Conservation (phyloP, 23 tunicate species). For the Styela clava region DNA sequence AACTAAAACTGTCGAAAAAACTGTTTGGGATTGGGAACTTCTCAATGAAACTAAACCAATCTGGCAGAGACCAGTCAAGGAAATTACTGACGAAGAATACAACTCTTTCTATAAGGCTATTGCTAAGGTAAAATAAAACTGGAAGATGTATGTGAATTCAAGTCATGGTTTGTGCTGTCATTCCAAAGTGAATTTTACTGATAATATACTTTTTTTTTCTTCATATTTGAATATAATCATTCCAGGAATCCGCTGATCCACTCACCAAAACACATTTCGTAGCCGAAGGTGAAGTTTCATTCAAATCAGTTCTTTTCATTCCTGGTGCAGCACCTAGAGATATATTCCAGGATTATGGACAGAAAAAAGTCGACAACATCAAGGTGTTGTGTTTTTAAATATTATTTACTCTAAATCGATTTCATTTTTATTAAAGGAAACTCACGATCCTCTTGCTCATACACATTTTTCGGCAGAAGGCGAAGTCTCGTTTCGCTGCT, state of each 20-base stretch:
- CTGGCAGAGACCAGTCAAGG: slow-evolving; percentile 97
- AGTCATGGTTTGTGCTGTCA: too few relatives aligned
- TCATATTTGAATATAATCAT: not conserved
- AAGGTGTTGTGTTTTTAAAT: slow-evolving; percentile 54
- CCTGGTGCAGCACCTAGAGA: slow-evolving; percentile 66
- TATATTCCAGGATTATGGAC: slow-evolving; percentile 96
- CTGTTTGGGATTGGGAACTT: slow-evolving; percentile 99
- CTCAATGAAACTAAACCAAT: slow-evolving; percentile 92
- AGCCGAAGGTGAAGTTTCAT: slow-evolving; percentile 98
- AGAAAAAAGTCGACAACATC: slow-evolving; percentile 89
- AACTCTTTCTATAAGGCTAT: slow-evolving; percentile 87
- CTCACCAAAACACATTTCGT: slow-evolving; percentile 93
- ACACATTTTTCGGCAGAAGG: slow-evolving; percentile 96
- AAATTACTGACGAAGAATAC: slow-evolving; percentile 95
- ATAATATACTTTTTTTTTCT: not conserved
- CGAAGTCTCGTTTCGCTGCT: slow-evolving; percentile 88
- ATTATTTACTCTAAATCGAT: slow-evolving; percentile 12
- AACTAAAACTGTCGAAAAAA: slow-evolving; percentile 89
- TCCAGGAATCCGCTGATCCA: slow-evolving; percentile 85
- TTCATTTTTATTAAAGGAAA: slow-evolving; percentile 48
- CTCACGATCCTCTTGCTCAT: slow-evolving; percentile 51
- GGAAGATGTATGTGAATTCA: too few relatives aligned
- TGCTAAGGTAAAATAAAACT: slow-evolving; percentile 97
- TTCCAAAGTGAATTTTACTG: too few relatives aligned
- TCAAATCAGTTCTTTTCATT: slow-evolving; percentile 92